Base-by-base conservation (phyloP, 2,797 vertebrate species). In the Kryptolebias ocellatus region DNA sequence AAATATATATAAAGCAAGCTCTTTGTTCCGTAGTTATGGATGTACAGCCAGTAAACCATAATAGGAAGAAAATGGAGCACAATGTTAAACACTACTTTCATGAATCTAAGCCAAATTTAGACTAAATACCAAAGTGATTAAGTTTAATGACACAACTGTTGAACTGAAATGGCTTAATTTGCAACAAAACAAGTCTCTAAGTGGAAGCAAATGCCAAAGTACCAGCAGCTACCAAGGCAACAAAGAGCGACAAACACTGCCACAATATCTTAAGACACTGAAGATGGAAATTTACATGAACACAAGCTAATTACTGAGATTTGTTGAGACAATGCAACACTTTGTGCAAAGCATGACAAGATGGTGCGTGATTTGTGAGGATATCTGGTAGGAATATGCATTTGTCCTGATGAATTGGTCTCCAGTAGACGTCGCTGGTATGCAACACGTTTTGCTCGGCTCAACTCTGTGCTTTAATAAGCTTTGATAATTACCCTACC, bases 401-500 rank as follows among this genome's bases (percentile, higher is more conserved):
- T 76, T 53, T 86, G 74, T 80, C 79, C 76, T 57, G 60, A 78
- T 53, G 74, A 55, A 81, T 71, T 73, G 72, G 87, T 80, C 87
- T 82, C 66, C 70, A 76, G 76, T 76, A 76, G 39, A 83, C 62
- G 75, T 71, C 67, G 1, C 20, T 24, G 20, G 20, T 78, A 34
- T 34, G 34, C 70, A 76, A 12, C 20, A 46, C 72, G 78, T 24
- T 24, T 24, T 24, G 63, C 72, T 6, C 4, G 17, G 54, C 72
- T 80, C 17, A 29, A 67, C 71, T 82, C 51, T 34, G 46, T 66
- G 76, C 69, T 71, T 84, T 73, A 78, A 76, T 86, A 60, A 71
- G 76, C 74, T 87, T 80, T 77, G 63, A 83, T 87, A 86, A 90
- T 87, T 87, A 85, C 69, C 79, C 67, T 60, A 10, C 68, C 70